Base-by-base conservation (phyloP, 2,113 vertebrate genomes). In the Thunnus maccoyii region DNA sequence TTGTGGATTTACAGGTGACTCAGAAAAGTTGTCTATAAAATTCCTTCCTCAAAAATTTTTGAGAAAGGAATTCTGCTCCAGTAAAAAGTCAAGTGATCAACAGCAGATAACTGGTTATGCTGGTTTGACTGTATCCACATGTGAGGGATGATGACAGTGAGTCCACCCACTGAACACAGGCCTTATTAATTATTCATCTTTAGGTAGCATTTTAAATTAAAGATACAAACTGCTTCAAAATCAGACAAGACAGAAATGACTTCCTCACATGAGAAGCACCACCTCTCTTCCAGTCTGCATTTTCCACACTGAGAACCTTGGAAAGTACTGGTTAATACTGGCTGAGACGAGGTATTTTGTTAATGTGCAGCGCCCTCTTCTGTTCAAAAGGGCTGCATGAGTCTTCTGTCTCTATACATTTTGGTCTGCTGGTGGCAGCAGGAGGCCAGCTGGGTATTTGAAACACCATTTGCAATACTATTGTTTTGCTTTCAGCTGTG, bases 361-460 rank as follows among this genome's bases (percentile, higher is more conserved):
- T 25, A 68, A 47, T 82, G 47, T 73, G 82, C 63, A 80, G 90
- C 83, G 62, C 88, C 93, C 90, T 88, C 94, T 93, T 55, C 87
- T 92, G 94, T 64, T 86, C 48, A 76, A 54, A 73, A 13, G 0
- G 0, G 17, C 13, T 54, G 12, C 67, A 25, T 47, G 15, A 30
- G 4, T 62, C 17, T 47, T 30, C 25, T 22, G 7, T 60, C 32
- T 60, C 3, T 62, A 20, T 17, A 25, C 1, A 5, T 17, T 10
- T 54, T 68, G 69, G 74, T 74, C 80, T 78, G 76, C 65, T 80
- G 76, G 83, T 77, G 76, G 84, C 68, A 86, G 60, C 68, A 30
- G 9, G 22, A 69, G 70, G 58, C 50, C 9, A 41, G 17, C 3
- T 60, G 16, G 44, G 18, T 52, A 6, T 17, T 5, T 25, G 41